A percentile compares a stretch with the other conserved stretches of the same genome.
phyloP scores from a whole-genome alignment of 2,888 invertebrate genomes.

The Morpho achilles region DNA sequence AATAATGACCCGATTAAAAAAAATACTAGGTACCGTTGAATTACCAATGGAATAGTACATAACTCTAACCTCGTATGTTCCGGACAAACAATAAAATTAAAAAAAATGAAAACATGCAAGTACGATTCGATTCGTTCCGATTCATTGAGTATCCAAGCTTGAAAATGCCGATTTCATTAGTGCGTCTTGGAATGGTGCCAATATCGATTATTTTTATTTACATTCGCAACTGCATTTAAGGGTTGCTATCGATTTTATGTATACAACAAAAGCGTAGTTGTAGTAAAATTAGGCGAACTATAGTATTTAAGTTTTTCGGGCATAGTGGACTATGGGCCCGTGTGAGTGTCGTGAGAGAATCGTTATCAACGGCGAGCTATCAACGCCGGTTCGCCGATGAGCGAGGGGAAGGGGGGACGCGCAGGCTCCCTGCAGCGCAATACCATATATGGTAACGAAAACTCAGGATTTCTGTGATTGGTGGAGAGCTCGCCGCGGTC shows the following conservation, averaged over 20 bases:
- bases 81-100: no score
- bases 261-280: slow-evolving; percentile 6
- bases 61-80: no score
- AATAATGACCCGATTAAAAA: no score
- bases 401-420: slow-evolving; percentile 47
- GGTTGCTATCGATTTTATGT: slow-evolving; percentile 6
- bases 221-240: slow-evolving; percentile 20
- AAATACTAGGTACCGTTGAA: no score
- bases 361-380: slow-evolving; percentile 61
- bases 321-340: slow-evolving; percentile 6
- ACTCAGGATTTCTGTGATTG: slow-evolving; percentile 64
- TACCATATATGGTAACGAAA: slow-evolving; percentile 85
- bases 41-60: no score
- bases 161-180: slow-evolving; percentile 15
- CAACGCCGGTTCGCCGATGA: slow-evolving; percentile 31
- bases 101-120: neutral
- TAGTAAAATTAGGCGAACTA: slow-evolving; percentile 24
- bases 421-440: slow-evolving; percentile 78
- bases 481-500: slow-evolving; percentile 74
- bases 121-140: slow-evolving; percentile 1
- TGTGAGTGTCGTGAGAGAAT: slow-evolving; percentile 33
- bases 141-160: slow-evolving; percentile 5
- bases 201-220: slow-evolving; percentile 25
- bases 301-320: slow-evolving; percentile 15
- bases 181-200: slow-evolving; percentile 43